Evolutionary conservation across 2,888 invertebrate species (phyloP).

Genomic region (Orthosia cruda): DNA sequence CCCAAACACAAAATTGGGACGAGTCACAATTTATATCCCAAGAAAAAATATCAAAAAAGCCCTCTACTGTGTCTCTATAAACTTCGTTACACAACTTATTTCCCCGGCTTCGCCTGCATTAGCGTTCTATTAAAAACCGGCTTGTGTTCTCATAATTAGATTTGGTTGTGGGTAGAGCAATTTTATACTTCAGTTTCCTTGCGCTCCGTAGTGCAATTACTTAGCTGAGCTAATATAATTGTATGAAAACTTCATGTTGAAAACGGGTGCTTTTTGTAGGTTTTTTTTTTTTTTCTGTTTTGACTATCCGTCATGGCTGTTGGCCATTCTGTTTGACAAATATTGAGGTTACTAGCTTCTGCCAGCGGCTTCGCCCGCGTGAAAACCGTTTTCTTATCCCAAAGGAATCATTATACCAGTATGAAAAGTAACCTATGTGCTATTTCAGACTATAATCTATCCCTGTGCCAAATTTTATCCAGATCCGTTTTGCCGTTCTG

Average conservation of each 20-base stretch:
- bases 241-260: slow-evolving; percentile 52
- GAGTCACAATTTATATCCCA: background rate
- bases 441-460: too few relatives aligned
- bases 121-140: slow-evolving; percentile 64
- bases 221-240: slow-evolving; percentile 61
- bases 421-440: too few relatives aligned
- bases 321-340: background rate
- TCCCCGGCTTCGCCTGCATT: slow-evolving; percentile 42
- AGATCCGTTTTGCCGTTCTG: too few relatives aligned
- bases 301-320: slow-evolving; percentile 15
- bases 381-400: too few relatives aligned
- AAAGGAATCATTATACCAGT: too few relatives aligned
- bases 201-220: slow-evolving; percentile 63
- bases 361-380: too few relatives aligned
- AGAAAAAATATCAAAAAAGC: background rate
- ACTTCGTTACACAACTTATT: slow-evolving; percentile 50
- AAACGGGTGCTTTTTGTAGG: slow-evolving; percentile 32
- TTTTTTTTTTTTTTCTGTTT: slow-evolving; percentile 13
- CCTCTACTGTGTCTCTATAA: slow-evolving; percentile 22
- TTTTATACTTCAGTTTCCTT: slow-evolving; percentile 62
- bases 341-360: background rate
- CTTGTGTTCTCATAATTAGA: slow-evolving; percentile 69
- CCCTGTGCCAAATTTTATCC: too few relatives aligned
- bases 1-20: background rate
- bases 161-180: slow-evolving; percentile 59